Evolutionary conservation across 2,888 invertebrate genomes (phyloP).

Genomic region (Dysmachus trigonus): DNA sequence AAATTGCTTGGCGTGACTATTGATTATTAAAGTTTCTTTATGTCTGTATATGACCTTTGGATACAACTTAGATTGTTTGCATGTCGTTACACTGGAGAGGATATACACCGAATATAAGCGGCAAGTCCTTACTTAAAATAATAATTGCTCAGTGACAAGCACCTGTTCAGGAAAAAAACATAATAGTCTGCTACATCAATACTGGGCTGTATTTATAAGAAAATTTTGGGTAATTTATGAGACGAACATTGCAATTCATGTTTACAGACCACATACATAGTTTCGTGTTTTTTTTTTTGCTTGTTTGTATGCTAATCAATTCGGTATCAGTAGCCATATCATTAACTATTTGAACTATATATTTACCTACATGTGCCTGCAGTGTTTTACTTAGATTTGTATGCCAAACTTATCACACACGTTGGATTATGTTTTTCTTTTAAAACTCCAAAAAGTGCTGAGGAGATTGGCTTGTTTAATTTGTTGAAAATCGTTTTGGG

Average conservation of each 20-base stretch:
- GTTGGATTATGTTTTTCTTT: background rate
- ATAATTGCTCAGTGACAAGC: background rate
- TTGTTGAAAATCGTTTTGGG: background rate
- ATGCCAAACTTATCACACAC: background rate
- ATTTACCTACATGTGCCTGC: background rate
- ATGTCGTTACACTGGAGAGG: background rate
- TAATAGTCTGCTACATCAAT: background rate
- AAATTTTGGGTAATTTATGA: background rate
- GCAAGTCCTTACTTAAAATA: background rate
- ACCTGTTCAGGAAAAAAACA: background rate
- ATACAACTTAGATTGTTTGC: slow-evolving; percentile 20
- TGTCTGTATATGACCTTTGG: slow-evolving; percentile 10
- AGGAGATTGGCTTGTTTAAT: too few relatives aligned
- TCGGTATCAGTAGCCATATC: background rate
- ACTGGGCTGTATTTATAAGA: background rate
- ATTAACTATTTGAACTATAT: background rate
- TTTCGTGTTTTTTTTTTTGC: background rate
- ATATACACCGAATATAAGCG: background rate
- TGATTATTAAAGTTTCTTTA: background rate
- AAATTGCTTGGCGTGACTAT: slow-evolving; percentile 16
- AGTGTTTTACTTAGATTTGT: background rate
- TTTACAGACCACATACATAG: background rate
- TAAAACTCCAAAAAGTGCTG: background rate
- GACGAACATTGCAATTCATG: background rate
- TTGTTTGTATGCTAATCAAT: background rate